Conservation (phyloP, 2,888 invertebrate species). For the Meloe dianella region DNA sequence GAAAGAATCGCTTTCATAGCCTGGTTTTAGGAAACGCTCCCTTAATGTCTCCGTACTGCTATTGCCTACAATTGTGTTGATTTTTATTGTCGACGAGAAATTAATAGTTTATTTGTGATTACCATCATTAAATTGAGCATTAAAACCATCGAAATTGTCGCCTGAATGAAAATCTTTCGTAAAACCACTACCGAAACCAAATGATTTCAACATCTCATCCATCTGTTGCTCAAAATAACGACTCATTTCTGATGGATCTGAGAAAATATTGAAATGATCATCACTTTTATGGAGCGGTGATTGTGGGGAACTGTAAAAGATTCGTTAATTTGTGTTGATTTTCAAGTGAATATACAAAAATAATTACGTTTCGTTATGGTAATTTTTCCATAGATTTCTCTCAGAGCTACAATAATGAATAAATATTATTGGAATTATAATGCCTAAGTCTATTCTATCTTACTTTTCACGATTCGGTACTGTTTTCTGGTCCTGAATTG, state of each 20-base stretch:
- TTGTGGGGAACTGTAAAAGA: not conserved
- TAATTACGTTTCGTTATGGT: constrained; percentile 6
- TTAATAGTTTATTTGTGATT: not conserved
- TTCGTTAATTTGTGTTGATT: not conserved
- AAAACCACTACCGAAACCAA: constrained; percentile 53
- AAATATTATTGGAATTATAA: not conserved
- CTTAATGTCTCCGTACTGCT: constrained; percentile 56
- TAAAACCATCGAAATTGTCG: constrained; percentile 2
- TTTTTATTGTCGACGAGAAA: not conserved
- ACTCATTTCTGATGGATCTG: constrained; percentile 67
- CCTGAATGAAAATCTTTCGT: constrained; percentile 23
- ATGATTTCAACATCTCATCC: constrained; percentile 63
- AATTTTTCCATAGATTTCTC: not conserved
- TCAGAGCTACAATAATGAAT: not conserved
- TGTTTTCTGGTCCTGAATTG: not conserved
- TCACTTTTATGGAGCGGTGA: constrained; percentile 24
- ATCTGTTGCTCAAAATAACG: constrained; percentile 68
- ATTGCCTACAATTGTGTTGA: too few relatives aligned
- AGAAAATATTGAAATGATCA: constrained; percentile 63
- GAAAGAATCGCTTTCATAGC: constrained; percentile 47
- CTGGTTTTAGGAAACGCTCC: constrained; percentile 65
- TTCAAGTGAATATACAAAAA: not conserved
- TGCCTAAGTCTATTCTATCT: constrained; percentile 10
- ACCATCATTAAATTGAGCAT: not conserved
- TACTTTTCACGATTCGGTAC: not conserved